phyloP scores from a whole-genome alignment of 2,113 vertebrate genomes.

The Prolemur simus region DNA sequence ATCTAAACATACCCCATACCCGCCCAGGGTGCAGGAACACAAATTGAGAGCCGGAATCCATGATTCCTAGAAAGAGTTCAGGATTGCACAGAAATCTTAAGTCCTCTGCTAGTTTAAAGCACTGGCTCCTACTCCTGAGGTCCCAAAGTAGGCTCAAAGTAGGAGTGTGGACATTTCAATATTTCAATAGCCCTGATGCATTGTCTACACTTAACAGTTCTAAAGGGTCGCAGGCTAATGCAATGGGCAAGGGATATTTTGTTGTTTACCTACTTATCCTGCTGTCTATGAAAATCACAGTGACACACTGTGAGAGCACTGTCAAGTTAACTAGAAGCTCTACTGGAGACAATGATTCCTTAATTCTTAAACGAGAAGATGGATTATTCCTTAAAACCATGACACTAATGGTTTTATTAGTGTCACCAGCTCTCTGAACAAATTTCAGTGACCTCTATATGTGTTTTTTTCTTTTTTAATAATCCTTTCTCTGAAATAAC shows the following conservation, averaged over 20 bases:
- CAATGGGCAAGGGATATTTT: rapidly evolving
- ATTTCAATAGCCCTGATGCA: neutral
- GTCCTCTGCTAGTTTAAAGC: neutral
- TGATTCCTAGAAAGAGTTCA: rapidly evolving
- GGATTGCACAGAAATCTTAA: neutral
- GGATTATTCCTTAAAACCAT: no score
- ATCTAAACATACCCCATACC: neutral
- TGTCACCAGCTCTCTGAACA: no score
- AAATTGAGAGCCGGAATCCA: rapidly evolving
- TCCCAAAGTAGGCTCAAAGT: no score
- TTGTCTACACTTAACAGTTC: neutral
- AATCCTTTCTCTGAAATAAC: no score
- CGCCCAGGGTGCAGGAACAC: neutral
- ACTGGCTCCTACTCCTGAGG: neutral
- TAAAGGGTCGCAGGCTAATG: neutral
- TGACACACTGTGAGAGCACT: rapidly evolving
- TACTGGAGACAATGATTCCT: neutral
- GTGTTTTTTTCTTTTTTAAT: no score
- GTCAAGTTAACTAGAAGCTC: neutral
- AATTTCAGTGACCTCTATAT: no score
- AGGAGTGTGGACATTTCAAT: no score
- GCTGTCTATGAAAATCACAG: neutral
- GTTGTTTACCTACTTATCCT: neutral
- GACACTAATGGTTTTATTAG: no score
- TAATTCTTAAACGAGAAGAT: neutral